Evolutionary conservation across 2,888 invertebrate genomes (phyloP), one percentile per base, ranked within the genome.

Genomic region (Alloscopus bannaensis): DNA sequence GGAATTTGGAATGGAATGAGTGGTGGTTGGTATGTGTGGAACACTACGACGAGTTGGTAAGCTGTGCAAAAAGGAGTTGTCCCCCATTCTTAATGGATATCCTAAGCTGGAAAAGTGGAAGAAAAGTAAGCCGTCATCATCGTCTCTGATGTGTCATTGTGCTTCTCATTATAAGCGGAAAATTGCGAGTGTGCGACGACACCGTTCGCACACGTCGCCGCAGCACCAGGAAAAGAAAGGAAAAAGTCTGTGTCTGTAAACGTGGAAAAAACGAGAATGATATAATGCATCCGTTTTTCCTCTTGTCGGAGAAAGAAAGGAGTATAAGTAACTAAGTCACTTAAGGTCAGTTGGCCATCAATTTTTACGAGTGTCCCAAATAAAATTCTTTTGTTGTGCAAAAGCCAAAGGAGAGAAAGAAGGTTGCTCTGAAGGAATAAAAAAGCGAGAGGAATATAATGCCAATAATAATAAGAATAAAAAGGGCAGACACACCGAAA

Each of bases 321-420:
- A 62, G 11, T 24, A 18, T 36, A 45, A 73, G 65, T 64, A 73
- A 64, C 40, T 57, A 57, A 75, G 72, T 75, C 73, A 75, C 73
- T 75, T 75, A 75, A 75, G 73, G 73, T 75, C 73, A 75, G 73
- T 55, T 59, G 73, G 59, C 59, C 62, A 75, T 75, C 73, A 75
- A 66, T 75, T 75, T 75, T 75, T 75, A 75, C 73, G 73, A 75
- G 73, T 52, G 72, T 72, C 57, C 72, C 64, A 64, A 72, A 72
- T 72, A 71, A 57, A 71, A 62, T 71, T 71, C 71, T 55, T 64
- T 72, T 75, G 65, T 66, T 65, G n/a, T 11, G 36, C 28, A n/a
- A n/a, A n/a, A n/a, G n/a, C n/a, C n/a, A 31, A 24, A 60, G 28
- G 31, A 60, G 20, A 36, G 16, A 31, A 50, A 72, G 29, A 72